These are phyloP conservation scores for Hyles euphorbiae DNA, from an alignment of 1,140 invertebrate genomes.

Conservation along the genomic window DNA sequence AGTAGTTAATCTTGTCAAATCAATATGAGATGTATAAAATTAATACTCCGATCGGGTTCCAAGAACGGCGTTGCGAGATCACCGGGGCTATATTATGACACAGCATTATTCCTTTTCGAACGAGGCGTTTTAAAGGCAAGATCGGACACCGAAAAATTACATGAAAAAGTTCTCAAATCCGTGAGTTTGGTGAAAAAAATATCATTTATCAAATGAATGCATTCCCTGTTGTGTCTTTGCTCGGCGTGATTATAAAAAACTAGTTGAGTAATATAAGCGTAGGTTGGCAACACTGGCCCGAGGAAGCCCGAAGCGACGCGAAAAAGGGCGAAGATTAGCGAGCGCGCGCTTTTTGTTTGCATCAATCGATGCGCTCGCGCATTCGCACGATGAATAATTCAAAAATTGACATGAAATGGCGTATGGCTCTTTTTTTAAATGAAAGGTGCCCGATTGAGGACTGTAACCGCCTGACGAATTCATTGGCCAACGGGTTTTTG, in stretches of 20 bases:
- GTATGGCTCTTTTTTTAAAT: constrained; percentile 74
- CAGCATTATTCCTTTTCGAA: constrained; percentile 44
- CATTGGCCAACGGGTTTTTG: constrained; percentile 73
- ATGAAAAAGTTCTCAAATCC: constrained; percentile 39
- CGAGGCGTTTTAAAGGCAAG: constrained; percentile 37
- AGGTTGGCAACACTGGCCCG: constrained; percentile 64
- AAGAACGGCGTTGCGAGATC: constrained; percentile 34
- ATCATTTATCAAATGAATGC: constrained; percentile 72
- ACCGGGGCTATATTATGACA: constrained; percentile 35
- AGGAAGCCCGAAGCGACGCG: constrained; percentile 59
- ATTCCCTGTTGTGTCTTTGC: constrained; percentile 69
- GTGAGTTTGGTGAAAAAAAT: constrained; percentile 33
- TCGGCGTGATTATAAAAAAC: constrained; percentile 71
- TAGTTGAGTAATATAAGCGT: constrained; percentile 69
- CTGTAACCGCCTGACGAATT: constrained; percentile 74
- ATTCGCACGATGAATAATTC: constrained; percentile 74
- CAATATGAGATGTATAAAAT: constrained; percentile 39
- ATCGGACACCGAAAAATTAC: constrained; percentile 59
- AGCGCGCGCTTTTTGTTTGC: constrained; percentile 71
- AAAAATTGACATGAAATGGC: constrained; percentile 76
- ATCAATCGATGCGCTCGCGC: constrained; percentile 74
- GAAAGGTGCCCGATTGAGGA: constrained; percentile 75
- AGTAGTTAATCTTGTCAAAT: constrained; percentile 36
- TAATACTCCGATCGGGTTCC: constrained; percentile 36
- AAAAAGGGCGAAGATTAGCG: constrained; percentile 70